These are phyloP conservation scores for Elysia chlorotica DNA, from an alignment of 1,140 invertebrate genomes.

Conservation along the genomic window DNA sequence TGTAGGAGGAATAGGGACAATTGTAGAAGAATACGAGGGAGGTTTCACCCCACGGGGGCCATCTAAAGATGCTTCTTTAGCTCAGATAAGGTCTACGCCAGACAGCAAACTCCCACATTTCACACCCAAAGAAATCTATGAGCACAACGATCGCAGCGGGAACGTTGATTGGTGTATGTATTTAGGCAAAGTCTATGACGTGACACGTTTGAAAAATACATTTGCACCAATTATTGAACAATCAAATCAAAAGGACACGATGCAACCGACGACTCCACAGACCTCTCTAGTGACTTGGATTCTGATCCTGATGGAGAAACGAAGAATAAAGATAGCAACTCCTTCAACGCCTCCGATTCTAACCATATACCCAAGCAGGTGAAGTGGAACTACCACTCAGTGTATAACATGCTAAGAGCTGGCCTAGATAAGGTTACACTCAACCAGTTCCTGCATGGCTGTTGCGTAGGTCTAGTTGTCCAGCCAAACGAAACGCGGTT, in stretches of 20 bases:
- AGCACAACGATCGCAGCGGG: neutral
- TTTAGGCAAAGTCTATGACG: conserved; percentile 6
- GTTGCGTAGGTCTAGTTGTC: neutral
- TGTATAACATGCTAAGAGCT: neutral
- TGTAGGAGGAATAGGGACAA: neutral
- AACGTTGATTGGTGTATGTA: conserved; percentile 3
- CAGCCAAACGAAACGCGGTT: neutral
- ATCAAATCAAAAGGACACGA: neutral
- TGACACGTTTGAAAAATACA: neutral
- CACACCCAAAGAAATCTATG: neutral
- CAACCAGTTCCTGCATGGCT: neutral
- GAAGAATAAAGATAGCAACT: too few species aligned
- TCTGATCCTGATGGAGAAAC: too few species aligned
- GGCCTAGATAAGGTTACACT: neutral
- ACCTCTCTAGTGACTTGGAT: too few species aligned
- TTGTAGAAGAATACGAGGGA: neutral
- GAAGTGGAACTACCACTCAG: neutral
- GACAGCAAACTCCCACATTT: neutral
- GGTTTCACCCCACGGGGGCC: neutral
- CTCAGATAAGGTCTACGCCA: neutral
- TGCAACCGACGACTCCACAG: neutral
- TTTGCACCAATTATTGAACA: neutral
- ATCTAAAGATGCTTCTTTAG: neutral
- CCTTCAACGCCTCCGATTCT: too few species aligned
- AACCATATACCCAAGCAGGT: too few species aligned